Conservation (phyloP, 92 coral and sea anemone species). For the Bergia sp. region DNA sequence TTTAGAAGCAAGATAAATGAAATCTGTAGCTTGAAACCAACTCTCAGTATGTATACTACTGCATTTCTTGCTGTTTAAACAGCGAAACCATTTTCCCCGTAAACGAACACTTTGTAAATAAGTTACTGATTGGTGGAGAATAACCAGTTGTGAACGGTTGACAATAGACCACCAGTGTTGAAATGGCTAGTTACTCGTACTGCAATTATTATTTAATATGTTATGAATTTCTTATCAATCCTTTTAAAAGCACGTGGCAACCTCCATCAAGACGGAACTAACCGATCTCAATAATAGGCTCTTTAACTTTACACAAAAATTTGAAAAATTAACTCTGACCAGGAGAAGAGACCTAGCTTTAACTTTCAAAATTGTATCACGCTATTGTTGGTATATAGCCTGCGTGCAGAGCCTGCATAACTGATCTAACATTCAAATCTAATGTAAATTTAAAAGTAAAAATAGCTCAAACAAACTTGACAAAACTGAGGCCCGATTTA, state of each 20-base stretch:
- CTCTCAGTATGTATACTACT: background rate
- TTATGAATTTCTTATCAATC: conserved; percentile 32
- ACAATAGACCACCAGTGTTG: conserved; percentile 32
- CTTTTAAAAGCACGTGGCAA: background rate
- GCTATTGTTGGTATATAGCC: background rate
- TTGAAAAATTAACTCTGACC: background rate
- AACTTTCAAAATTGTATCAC: background rate
- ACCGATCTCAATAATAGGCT: background rate
- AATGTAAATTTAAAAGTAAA: too few relatives aligned
- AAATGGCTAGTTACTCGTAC: conserved; percentile 30
- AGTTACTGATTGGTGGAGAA: conserved; percentile 28
- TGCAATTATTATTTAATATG: conserved; percentile 28
- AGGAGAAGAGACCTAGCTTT: background rate
- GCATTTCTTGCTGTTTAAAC: background rate
- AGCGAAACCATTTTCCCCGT: background rate
- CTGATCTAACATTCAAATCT: background rate
- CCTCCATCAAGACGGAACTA: background rate
- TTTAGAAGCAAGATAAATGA: background rate
- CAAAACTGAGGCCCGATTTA: too few relatives aligned
- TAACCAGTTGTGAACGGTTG: background rate
- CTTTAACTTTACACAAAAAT: background rate
- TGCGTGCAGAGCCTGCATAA: background rate
- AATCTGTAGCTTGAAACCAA: background rate
- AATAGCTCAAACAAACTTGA: background rate
- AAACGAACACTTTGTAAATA: conserved; percentile 13